Percentiles rank a stretch among this genome's conserved stretches.
Conservation (phyloP, 2,797 vertebrate species). For the Nasua narica region DNA sequence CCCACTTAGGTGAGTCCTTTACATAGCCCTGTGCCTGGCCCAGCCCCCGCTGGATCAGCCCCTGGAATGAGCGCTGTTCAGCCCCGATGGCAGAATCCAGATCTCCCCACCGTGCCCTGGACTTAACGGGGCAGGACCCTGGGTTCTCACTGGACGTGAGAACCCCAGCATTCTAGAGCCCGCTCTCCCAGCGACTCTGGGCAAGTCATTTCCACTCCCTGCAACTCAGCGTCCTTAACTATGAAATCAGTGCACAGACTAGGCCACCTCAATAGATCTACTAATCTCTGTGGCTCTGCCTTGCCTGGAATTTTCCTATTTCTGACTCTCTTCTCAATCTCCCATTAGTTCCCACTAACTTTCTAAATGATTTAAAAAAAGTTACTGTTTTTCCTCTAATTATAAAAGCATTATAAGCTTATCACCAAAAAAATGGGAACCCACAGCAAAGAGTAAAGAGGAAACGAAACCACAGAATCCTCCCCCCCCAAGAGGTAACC, state of each 20-base stretch:
- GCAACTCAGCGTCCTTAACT: not conserved
- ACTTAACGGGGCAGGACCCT: not conserved
- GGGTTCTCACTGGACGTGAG: not conserved
- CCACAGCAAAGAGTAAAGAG: not conserved
- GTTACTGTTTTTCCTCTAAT: not conserved
- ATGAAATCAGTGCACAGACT: not conserved
- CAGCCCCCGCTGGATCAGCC: not conserved
- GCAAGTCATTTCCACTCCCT: not conserved
- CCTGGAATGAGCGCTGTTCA: not conserved
- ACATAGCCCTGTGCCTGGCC: not conserved
- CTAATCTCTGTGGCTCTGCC: not conserved
- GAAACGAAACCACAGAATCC: not conserved
- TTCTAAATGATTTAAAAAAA: not conserved
- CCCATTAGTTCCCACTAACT: not conserved
- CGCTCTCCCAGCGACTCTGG: not conserved
- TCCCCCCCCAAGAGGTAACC: not conserved
- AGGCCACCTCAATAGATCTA: not conserved
- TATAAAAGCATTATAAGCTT: not conserved
- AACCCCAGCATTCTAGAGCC: not conserved
- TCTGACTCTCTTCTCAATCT: constrained; percentile 11
- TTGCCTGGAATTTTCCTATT: not conserved
- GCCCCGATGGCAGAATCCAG: not conserved
- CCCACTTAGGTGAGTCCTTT: constrained; percentile 18
- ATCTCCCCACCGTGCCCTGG: not conserved
- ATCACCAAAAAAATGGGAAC: not conserved